Evolutionary conservation across 1,140 invertebrate species (phyloP).

Genomic region (Bemisia tabaci): DNA sequence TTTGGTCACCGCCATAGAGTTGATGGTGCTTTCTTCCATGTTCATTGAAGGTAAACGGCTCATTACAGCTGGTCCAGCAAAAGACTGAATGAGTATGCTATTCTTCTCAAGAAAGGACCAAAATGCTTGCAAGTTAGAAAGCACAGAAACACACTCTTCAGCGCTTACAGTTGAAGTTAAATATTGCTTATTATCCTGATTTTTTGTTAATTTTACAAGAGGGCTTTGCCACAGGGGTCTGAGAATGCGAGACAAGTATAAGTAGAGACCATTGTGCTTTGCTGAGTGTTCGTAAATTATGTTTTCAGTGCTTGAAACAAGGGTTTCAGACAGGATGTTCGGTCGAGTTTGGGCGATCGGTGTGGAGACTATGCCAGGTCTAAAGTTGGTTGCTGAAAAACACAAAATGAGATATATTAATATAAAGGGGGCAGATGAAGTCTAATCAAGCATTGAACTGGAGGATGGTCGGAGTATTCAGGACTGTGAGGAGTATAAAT

Average conservation of each 20-base stretch:
- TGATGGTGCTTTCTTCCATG: neutral
- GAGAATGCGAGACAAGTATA: constrained; percentile 75
- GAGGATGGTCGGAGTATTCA: no score
- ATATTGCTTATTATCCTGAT: constrained; percentile 40
- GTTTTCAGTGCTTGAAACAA: neutral
- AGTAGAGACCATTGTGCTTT: constrained; percentile 86
- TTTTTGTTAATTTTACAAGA: constrained; percentile 43
- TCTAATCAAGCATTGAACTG: no score
- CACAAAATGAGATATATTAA: no score
- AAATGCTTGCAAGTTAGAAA: constrained; percentile 44
- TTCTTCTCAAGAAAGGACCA: constrained; percentile 49
- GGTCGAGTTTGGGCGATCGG: constrained; percentile 5
- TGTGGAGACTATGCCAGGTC: constrained; percentile 8
- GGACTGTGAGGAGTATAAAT: no score
- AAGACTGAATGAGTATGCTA: constrained; percentile 21
- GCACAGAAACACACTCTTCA: constrained; percentile 41
- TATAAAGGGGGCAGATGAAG: no score
- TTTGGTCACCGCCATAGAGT: constrained; percentile 5
- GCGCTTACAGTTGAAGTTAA: constrained; percentile 36
- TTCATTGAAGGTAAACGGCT: neutral
- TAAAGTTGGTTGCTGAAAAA: constrained; percentile 9
- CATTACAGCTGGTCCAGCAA: neutral
- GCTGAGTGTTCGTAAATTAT: constrained; percentile 43
- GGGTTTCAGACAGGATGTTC: neutral
- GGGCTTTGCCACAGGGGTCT: constrained; percentile 63